phyloP scores from a whole-genome alignment of 2,797 vertebrate species.

The Schizopygopsis pylzovi region DNA sequence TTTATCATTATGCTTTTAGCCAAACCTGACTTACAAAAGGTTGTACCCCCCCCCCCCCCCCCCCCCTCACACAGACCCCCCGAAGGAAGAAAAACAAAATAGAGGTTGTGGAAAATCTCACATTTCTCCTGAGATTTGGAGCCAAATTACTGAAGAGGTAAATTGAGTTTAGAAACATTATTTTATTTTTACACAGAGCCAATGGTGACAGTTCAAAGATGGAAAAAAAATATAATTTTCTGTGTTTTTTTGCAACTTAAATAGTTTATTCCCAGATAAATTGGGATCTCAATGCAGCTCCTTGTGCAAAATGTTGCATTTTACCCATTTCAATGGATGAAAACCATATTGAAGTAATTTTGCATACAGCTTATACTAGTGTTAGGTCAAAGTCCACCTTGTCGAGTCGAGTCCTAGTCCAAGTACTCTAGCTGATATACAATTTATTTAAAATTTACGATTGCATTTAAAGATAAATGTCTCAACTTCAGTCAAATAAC shows the following conservation, averaged over 20 bases:
- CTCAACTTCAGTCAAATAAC: neutral
- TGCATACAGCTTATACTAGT: neutral
- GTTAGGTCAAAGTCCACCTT: neutral
- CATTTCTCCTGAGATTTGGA: too few relatives aligned
- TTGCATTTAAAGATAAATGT: neutral
- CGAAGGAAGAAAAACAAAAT: too few relatives aligned
- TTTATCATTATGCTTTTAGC: neutral
- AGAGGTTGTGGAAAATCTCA: too few relatives aligned
- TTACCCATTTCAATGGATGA: neutral
- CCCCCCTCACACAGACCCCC: too few relatives aligned
- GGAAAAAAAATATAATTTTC: too few relatives aligned
- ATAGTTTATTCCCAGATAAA: neutral
- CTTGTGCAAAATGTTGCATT: neutral
- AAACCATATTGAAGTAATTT: neutral
- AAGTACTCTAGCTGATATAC: neutral
- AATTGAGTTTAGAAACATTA: too few relatives aligned
- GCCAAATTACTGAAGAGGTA: too few relatives aligned
- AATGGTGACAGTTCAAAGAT: neutral
- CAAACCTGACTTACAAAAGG: neutral
- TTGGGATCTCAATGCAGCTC: neutral
- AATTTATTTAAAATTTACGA: neutral
- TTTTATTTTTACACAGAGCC: neutral
- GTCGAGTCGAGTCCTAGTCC: neutral
- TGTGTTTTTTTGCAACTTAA: neutral
- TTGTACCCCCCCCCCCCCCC: too few relatives aligned